Base-by-base conservation (phyloP, 2,888 invertebrate genomes). In the Mesorhabditis spiculigera region DNA sequence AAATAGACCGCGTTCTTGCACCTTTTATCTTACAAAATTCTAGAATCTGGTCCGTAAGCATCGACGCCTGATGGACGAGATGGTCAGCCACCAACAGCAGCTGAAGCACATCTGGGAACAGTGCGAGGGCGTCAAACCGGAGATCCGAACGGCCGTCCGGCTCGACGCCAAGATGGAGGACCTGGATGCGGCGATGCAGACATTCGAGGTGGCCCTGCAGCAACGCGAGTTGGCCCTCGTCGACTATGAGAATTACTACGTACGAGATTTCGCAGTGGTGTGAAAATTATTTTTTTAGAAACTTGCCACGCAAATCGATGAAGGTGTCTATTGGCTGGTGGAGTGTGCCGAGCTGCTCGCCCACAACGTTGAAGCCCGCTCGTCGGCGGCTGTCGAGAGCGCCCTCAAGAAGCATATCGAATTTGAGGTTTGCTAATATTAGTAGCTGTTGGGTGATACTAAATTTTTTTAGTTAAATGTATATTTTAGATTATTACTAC, bases 281-380 rank as follows among this genome's bases (percentile, higher is more conserved):
- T 50, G 1, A 2, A 50, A 50, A n/a, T 50, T 1, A 13, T 10
- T 10, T 50, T 50, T 50, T 50, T 50, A 50, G 58, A n/a, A 50
- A 50, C 8, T 50, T n/a, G 8, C 58, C 8, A 13, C 58, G n/a
- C 58, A 50, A 50, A 50, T 50, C 58, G 58, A 50, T 10, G 58
- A 50, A n/a, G 58, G n/a, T 13, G n/a, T 10, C n/a, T 50, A 50
- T 3, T 50, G 58, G 58, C 58, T 50, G 10, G 8, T n/a, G 8
- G 58, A 50, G n/a, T 50, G 58, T 50, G 58, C 58, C 58, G 58
- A 50, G 58, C 8, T 50, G n/a, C 58, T 50, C 58, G 58, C 8
- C n/a, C 58, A 50, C 8, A 50, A 50, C 58, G 10, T 13, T 13
- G 58, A 50, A 50, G 58, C 58, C n/a, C 58, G 58, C 58, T 50